These are phyloP conservation scores for Elysia crispata DNA, from an alignment of 2,888 invertebrate species.

Conservation along the genomic window DNA sequence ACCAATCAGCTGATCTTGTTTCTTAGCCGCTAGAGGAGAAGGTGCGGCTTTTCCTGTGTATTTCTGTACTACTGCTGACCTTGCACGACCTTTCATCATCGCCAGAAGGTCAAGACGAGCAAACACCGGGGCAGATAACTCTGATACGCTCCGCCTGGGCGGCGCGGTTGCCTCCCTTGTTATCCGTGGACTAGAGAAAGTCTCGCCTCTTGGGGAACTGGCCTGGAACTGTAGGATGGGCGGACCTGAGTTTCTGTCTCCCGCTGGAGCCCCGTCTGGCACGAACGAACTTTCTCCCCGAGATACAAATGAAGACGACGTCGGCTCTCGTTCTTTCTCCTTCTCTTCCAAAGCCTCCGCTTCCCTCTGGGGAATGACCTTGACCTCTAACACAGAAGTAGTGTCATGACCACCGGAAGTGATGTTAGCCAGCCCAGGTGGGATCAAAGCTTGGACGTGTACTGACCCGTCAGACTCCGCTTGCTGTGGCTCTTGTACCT, in stretches of 20 bases:
- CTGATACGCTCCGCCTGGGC: neutral
- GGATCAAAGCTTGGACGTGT: neutral
- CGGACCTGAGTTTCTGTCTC: constrained; percentile 5
- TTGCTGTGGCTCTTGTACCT: neutral
- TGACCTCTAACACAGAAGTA: neutral
- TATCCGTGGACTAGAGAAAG: neutral
- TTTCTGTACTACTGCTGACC: neutral
- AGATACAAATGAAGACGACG: neutral
- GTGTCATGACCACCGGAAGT: neutral
- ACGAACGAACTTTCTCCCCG: too few species aligned
- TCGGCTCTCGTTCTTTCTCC: neutral
- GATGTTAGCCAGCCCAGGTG: neutral
- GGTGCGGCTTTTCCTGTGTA: neutral
- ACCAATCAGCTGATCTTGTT: too few species aligned
- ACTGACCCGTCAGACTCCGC: neutral
- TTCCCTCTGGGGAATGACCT: constrained; percentile 16
- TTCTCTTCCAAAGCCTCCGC: neutral
- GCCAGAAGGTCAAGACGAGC: constrained; percentile 1
- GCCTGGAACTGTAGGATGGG: constrained; percentile 6
- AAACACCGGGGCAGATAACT: neutral
- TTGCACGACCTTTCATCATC: neutral
- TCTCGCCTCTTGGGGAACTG: neutral
- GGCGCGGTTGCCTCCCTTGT: constrained; percentile 10
- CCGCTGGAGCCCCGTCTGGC: too few species aligned
- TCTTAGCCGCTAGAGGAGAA: neutral